Conservation (phyloP, 23 tunicate genomes). For the Trididemnum nubilum region DNA sequence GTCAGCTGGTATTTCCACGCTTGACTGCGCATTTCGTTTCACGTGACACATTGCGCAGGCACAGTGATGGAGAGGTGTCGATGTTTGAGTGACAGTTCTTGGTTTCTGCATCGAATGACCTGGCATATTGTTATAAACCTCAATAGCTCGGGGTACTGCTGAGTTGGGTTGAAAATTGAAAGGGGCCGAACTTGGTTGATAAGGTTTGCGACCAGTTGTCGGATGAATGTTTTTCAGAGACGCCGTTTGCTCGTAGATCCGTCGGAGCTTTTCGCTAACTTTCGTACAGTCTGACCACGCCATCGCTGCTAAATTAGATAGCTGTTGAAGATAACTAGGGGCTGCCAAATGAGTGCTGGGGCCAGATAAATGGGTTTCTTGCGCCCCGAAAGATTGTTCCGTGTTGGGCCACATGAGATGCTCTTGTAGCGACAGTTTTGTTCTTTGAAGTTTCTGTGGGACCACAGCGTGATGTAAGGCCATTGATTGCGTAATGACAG, state of each 20-base stretch:
- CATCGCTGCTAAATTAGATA: slow-evolving; percentile 68
- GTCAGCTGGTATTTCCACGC: slow-evolving; percentile 12
- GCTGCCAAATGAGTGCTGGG: neutral
- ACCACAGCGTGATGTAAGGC: neutral
- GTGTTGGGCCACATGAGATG: neutral
- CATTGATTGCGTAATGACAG: neutral
- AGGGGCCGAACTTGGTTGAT: neutral
- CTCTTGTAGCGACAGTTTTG: neutral
- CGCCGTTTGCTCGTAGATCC: slow-evolving; percentile 62
- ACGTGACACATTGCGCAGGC: slow-evolving; percentile 61
- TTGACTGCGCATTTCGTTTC: slow-evolving; percentile 35
- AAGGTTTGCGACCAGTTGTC: neutral
- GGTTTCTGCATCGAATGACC: too few species aligned
- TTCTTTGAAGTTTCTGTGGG: neutral
- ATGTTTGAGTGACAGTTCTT: too few species aligned
- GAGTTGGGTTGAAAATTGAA: neutral
- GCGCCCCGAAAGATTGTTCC: neutral
- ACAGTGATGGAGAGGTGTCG: slow-evolving; percentile 33
- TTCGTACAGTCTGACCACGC: slow-evolving; percentile 79
- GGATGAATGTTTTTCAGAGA: slow-evolving; percentile 4
- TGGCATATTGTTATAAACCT: too few species aligned
- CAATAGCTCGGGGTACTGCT: too few species aligned
- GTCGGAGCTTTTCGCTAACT: slow-evolving; percentile 56
- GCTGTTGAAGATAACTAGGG: slow-evolving; percentile 49
- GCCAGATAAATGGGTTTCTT: neutral